phyloP scores from a whole-genome alignment of 2,888 invertebrate species.

The Germaria angustata region DNA sequence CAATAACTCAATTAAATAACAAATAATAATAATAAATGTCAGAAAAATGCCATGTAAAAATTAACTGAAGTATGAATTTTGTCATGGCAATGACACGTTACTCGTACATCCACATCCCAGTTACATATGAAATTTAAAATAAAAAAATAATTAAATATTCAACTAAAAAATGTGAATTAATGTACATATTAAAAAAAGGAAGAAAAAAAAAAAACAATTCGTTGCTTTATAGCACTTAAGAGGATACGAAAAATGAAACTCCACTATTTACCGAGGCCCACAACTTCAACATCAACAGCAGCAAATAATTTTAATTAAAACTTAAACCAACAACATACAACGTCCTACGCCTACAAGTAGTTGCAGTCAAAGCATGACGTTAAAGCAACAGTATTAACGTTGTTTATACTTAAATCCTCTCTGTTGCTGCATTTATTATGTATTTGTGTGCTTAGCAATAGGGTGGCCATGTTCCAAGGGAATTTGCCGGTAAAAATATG shows the following conservation, averaged over 20 bases:
- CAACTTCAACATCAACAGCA: conserved; percentile 44
- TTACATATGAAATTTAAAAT: background rate
- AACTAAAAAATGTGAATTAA: background rate
- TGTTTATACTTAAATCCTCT: conserved; percentile 21
- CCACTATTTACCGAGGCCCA: conserved; percentile 24
- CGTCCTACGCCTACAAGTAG: conserved; percentile 4
- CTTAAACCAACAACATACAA: conserved; percentile 70
- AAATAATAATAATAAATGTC: background rate
- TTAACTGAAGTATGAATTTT: background rate
- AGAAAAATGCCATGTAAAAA: background rate
- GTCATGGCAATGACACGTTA: background rate
- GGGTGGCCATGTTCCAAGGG: conserved; percentile 10
- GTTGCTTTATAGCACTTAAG: background rate
- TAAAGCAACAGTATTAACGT: conserved; percentile 29
- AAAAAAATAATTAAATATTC: background rate
- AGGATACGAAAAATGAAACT: background rate
- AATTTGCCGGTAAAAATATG: no score
- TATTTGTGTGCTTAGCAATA: background rate
- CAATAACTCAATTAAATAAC: background rate
- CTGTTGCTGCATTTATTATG: background rate
- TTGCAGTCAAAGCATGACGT: conserved; percentile 18
- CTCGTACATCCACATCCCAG: background rate
- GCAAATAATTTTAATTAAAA: conserved; percentile 79
- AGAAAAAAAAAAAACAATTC: background rate
- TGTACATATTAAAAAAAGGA: background rate